These are phyloP conservation scores for Psammodynastes pulverulentus DNA, from an alignment of 2,113 vertebrate genomes.

Conservation along the genomic window DNA sequence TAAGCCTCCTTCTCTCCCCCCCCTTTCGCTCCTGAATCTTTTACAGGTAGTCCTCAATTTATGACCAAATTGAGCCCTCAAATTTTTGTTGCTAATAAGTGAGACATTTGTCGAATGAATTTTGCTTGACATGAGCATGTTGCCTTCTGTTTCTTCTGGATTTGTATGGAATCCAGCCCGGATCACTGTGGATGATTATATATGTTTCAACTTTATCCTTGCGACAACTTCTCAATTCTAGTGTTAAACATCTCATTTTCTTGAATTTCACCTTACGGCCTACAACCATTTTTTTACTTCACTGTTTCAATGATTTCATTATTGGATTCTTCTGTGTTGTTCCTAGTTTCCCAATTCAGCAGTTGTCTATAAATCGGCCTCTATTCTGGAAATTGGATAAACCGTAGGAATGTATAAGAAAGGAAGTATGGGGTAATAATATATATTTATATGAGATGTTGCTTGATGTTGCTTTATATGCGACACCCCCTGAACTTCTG, in stretches of 20 bases:
- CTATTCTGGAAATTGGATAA: slow-evolving; percentile 21
- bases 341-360: slow-evolving; percentile 19
- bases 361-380: slow-evolving; percentile 2
- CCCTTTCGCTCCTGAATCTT: not conserved
- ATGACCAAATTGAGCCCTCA: no score
- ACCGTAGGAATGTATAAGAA: not conserved
- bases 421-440: not conserved
- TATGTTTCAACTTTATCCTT: not conserved
- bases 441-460: not conserved
- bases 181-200: not conserved
- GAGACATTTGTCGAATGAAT: no score
- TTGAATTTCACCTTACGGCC: not conserved
- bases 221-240: not conserved
- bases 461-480: slow-evolving; percentile 18
- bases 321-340: not conserved
- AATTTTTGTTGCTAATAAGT: no score
- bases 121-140: not conserved
- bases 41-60: not conserved
- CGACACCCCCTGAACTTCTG: not conserved
- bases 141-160: not conserved
- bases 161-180: not conserved
- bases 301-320: slow-evolving; percentile 5
- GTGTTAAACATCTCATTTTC: slow-evolving; percentile 11
- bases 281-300: not conserved
- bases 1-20: no score